A percentile compares a stretch with the other conserved stretches of the same genome.
phyloP scores from a whole-genome alignment of 2,888 invertebrate genomes.

The Sussaba pulchella region DNA sequence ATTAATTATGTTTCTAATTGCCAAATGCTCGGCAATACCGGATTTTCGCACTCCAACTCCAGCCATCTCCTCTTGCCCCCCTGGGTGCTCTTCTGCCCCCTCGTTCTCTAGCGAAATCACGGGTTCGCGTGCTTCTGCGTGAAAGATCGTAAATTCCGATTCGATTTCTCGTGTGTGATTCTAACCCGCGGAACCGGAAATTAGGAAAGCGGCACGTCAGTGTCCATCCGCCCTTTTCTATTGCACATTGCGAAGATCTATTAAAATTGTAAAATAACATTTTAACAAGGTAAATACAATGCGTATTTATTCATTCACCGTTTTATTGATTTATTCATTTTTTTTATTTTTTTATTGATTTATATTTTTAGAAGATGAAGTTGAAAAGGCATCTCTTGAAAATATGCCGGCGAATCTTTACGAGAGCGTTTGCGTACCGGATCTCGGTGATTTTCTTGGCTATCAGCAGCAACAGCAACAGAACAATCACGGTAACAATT shows the following conservation, averaged over 20 bases:
- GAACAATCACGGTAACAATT: conserved; percentile 69
- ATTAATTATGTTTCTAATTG: conserved; percentile 43
- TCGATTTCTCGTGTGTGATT: conserved; percentile 78
- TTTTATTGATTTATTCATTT: background rate
- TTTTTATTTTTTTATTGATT: conserved; percentile 14
- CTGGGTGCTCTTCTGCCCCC: too few relatives aligned
- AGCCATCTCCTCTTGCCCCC: too few relatives aligned
- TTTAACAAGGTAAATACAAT: conserved; percentile 64
- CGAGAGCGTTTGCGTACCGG: conserved; percentile 93
- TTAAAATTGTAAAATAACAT: too few relatives aligned
- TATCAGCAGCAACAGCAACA: conserved; percentile 75
- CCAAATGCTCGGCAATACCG: conserved; percentile 65
- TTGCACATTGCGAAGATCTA: conserved; percentile 59
- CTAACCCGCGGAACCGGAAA: conserved; percentile 77
- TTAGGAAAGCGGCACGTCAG: conserved; percentile 76
- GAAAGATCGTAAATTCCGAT: conserved; percentile 76
- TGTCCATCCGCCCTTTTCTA: conserved; percentile 72
- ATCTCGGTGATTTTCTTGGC: conserved; percentile 90
- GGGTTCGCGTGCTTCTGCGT: conserved; percentile 4
- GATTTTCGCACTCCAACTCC: conserved; percentile 72
- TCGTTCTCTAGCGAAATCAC: conserved; percentile 13
- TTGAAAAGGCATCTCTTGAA: conserved; percentile 90
- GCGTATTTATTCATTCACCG: background rate
- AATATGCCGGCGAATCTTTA: conserved; percentile 91
- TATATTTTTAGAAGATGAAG: conserved; percentile 89